Conservation (phyloP, 2,797 vertebrate genomes). For the Lepilemur septentrionalis region DNA sequence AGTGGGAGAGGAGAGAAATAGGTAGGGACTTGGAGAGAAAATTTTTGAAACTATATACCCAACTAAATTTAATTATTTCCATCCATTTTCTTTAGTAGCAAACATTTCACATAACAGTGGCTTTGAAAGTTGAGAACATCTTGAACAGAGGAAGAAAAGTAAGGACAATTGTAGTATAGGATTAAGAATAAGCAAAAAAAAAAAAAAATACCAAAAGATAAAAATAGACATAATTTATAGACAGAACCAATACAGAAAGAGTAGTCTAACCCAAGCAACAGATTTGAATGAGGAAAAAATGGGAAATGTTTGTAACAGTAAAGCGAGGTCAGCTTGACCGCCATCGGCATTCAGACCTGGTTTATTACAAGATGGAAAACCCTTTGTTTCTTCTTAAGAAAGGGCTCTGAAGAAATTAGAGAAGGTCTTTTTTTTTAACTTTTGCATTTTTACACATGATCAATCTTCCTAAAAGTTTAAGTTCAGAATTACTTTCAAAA, state of each 20-base stretch:
- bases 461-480: background rate
- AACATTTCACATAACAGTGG: background rate
- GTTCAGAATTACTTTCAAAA: background rate
- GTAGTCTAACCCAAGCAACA: background rate
- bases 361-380: background rate
- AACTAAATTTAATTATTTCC: background rate
- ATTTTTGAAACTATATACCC: background rate
- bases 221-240: background rate
- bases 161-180: background rate
- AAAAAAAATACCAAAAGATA: background rate
- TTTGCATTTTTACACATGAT: background rate
- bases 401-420: background rate
- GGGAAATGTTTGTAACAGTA: background rate
- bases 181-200: background rate
- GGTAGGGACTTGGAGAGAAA: background rate
- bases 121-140: background rate
- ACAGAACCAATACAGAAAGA: background rate
- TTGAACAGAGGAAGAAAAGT: background rate
- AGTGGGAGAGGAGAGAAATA: background rate
- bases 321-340: background rate
- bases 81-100: background rate
- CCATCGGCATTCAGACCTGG: background rate
- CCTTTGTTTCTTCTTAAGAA: background rate
- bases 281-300: background rate
- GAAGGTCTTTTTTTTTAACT: background rate